A percentile compares a stretch with the other conserved stretches of the same genome.
Conservation (phyloP, 2,888 invertebrate genomes). For the Drosophila hamatofila region DNA sequence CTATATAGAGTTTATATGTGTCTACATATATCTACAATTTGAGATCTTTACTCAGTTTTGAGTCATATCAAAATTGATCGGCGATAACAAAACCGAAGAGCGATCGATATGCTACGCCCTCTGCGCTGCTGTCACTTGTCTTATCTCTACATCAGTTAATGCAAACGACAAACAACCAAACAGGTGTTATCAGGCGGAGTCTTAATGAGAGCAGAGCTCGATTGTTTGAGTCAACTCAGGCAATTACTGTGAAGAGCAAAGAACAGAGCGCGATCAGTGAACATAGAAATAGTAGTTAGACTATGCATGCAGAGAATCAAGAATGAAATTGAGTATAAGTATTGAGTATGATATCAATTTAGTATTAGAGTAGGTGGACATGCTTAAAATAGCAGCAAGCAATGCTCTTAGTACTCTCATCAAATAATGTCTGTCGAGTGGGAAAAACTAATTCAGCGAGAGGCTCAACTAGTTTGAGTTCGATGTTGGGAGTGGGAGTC, state of each 20-base stretch:
- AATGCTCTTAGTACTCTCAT: too few species aligned
- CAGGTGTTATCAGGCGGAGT: background rate
- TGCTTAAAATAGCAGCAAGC: too few species aligned
- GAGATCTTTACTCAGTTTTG: background rate
- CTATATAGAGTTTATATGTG: too few species aligned
- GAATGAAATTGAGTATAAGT: background rate
- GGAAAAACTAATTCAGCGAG: too few species aligned
- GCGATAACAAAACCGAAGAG: background rate
- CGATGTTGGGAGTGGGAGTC: background rate
- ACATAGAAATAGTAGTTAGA: background rate
- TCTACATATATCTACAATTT: background rate
- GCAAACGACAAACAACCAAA: background rate
- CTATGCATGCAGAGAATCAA: background rate
- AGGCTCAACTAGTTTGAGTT: background rate
- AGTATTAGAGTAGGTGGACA: too few species aligned
- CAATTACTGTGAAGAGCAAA: too few species aligned
- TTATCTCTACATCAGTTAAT: background rate
- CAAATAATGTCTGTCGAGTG: too few species aligned
- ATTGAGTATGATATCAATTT: too few species aligned
- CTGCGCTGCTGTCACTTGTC: background rate
- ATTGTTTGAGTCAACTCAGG: background rate
- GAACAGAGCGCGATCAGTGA: background rate
- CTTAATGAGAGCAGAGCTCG: background rate
- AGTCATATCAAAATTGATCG: slow-evolving; percentile 1
- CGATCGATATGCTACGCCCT: background rate